Base-by-base conservation (phyloP, 2,797 vertebrate species). In the Diplodus sargus region DNA sequence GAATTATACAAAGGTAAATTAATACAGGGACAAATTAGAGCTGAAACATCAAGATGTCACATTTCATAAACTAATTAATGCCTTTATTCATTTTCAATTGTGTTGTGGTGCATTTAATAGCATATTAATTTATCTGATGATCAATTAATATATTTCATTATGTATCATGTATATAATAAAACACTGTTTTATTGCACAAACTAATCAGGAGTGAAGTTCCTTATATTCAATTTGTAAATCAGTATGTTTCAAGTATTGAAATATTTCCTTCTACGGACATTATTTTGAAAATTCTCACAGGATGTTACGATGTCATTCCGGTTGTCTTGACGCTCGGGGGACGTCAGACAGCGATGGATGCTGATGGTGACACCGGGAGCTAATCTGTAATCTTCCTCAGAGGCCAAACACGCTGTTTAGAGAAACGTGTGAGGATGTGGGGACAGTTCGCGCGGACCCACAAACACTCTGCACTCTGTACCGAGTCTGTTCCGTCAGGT, bases 211-310 rank as follows among this genome's bases (percentile, higher is more conserved):
- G 4, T 39, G 2, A n/a, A n/a, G 23, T 1, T 22, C 17, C 11
- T 17, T n/a, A 14, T 25, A 18, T 20, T 6, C 5, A 12, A 11
- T 49, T 1, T 30, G 3, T 4, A 16, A 2, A 42, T 15, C 5
- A 9, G 5, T 12, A 13, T 23, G 17, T 43, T 9, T 2, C 2
- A 39, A 18, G 6, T 20, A 48, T 6, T 5, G 4, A 8, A 48
- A 2, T 17, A 2, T 14, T 5, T 9, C 0, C 9, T 5, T 14
- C 0, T 57, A 0, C 2, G 2, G 13, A 30, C 5, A 5, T 79
- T 86, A 85, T 76, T 89, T 78, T 78, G 84, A 85, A 88, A 70
- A 25, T 25, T 0, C 6, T 20, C 1, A n/a, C 60, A 3, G 84
- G 84, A 85, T 68, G 69, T 79, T 74, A 3, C 7, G 0, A 23